Percentiles rank a stretch among this genome's conserved stretches.
Evolutionary conservation across 2,888 invertebrate genomes (phyloP).

Genomic region (Chloroclystis v-ata): DNA sequence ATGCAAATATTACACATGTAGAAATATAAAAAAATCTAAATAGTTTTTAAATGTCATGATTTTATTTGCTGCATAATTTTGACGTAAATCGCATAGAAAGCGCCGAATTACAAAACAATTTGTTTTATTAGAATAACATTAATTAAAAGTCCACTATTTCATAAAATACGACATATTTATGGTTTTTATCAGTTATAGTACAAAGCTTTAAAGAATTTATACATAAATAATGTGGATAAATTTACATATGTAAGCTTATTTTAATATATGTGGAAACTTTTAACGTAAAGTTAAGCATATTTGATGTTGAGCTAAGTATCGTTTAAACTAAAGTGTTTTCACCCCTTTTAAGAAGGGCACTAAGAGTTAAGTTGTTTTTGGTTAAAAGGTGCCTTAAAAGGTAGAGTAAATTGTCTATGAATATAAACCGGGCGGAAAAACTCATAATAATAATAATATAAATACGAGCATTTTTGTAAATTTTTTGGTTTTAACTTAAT

Average conservation of each 20-base stretch:
- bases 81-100: no score
- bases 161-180: not conserved
- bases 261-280: conserved; percentile 22
- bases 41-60: no score
- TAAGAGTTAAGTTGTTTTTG: conserved; percentile 58
- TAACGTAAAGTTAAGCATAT: conserved; percentile 38
- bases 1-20: not conserved
- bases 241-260: no score
- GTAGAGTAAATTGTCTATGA: conserved; percentile 11
- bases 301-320: conserved; percentile 56
- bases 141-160: not conserved
- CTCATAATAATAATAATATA: no score
- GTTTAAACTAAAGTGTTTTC: conserved; percentile 66
- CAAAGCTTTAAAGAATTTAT: no score
- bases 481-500: no score
- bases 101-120: not conserved
- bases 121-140: not conserved
- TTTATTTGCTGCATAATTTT: no score
- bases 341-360: conserved; percentile 72
- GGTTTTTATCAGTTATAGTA: not conserved
- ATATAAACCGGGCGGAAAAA: not conserved
- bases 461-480: no score
- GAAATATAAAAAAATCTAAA: no score
- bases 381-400: conserved; percentile 3
- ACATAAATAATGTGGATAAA: no score